Evolutionary conservation across 2,888 invertebrate species (phyloP).

Genomic region (Lysandra coridon): DNA sequence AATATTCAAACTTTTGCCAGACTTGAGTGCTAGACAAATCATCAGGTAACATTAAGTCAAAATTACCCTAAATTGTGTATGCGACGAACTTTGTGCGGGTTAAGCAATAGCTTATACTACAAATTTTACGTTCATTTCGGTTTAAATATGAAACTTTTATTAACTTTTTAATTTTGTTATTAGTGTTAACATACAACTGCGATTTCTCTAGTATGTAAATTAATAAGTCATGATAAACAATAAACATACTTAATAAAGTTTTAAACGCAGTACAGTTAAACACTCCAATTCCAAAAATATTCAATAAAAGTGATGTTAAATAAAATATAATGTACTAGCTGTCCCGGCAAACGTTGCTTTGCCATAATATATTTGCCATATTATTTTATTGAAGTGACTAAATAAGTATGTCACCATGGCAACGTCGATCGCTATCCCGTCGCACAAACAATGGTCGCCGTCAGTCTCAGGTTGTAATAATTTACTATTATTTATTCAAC

Average conservation of each 20-base stretch:
- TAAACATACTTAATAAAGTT: too few species aligned
- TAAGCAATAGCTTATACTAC: not conserved
- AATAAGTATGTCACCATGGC: too few species aligned
- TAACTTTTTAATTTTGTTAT: not conserved
- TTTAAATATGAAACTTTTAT: not conserved
- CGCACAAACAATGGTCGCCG: too few species aligned
- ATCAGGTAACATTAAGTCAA: not conserved
- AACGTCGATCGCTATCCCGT: too few species aligned
- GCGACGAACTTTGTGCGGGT: not conserved
- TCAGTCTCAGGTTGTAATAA: too few species aligned
- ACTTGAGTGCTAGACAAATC: constrained; percentile 22
- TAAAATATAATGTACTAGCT: not conserved
- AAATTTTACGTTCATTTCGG: not conserved
- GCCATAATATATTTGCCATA: too few species aligned
- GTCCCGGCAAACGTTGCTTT: too few species aligned
- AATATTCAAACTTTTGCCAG: constrained; percentile 26
- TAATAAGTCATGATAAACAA: not conserved
- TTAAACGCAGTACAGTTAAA: not conserved
- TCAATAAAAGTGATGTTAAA: too few species aligned
- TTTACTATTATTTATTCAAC: too few species aligned
- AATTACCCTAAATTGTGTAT: constrained; percentile 5
- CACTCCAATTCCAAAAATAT: not conserved
- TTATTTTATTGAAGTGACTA: too few species aligned
- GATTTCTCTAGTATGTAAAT: not conserved
- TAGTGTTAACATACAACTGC: not conserved